phyloP scores from a whole-genome alignment of 2,888 invertebrate species.

The Parascotia fuliginaria region DNA sequence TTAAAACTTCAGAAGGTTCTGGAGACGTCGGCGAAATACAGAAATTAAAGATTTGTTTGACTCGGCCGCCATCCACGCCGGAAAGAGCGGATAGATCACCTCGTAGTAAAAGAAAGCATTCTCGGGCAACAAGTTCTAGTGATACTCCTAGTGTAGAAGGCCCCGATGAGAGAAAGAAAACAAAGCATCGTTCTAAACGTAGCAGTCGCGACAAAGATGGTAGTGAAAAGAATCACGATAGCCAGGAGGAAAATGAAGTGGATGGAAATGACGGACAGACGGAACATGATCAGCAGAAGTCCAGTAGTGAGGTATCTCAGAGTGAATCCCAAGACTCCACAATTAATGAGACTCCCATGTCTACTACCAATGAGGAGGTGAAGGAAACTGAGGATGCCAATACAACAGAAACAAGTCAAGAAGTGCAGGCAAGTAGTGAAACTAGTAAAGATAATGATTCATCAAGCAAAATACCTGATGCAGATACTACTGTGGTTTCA shows the following conservation, averaged over 20 bases:
- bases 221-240: slow-evolving; percentile 65
- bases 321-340: slow-evolving; percentile 46
- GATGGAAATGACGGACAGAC: slow-evolving; percentile 29
- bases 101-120: slow-evolving; percentile 81
- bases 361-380: slow-evolving; percentile 66
- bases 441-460: slow-evolving; percentile 28
- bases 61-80: slow-evolving; percentile 84
- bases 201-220: slow-evolving; percentile 68
- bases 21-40: slow-evolving; percentile 86
- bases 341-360: slow-evolving; percentile 47
- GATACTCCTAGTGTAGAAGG: slow-evolving; percentile 77
- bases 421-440: slow-evolving; percentile 34
- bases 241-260: slow-evolving; percentile 61
- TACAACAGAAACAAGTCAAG: slow-evolving; percentile 34
- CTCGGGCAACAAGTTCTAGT: slow-evolving; percentile 79
- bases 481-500: slow-evolving; percentile 67
- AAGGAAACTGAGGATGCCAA: slow-evolving; percentile 43
- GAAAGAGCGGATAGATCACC: slow-evolving; percentile 82
- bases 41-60: slow-evolving; percentile 87
- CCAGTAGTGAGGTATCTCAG: slow-evolving; percentile 55
- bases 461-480: slow-evolving; percentile 49
- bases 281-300: slow-evolving; percentile 34
- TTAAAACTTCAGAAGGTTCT: slow-evolving; percentile 78
- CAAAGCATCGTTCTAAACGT: slow-evolving; percentile 70
- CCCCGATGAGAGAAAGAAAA: slow-evolving; percentile 77